Percentiles rank a stretch among this genome's conserved stretches.
phyloP scores from a whole-genome alignment of 2,888 invertebrate genomes.

The Tribolium freemani region DNA sequence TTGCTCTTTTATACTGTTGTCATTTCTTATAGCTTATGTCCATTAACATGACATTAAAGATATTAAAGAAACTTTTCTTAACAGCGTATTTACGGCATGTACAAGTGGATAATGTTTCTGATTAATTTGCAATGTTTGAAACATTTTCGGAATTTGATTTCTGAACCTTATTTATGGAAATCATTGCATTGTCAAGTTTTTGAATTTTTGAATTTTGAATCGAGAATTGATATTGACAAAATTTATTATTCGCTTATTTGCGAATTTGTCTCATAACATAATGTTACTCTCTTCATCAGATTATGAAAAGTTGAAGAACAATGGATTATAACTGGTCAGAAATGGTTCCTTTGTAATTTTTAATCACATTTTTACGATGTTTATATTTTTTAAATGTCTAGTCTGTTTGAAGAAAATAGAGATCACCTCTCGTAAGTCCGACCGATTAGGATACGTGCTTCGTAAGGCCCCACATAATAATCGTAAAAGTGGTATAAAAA shows the following conservation, averaged over 20 bases:
- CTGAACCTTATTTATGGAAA: too few relatives aligned
- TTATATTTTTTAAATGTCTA: not conserved
- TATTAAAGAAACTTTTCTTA: not conserved
- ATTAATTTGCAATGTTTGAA: not conserved
- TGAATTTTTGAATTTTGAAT: too few relatives aligned
- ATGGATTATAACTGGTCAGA: too few relatives aligned
- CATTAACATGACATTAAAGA: not conserved
- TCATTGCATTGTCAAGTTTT: too few relatives aligned
- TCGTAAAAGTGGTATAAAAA: constrained; percentile 49
- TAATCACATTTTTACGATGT: too few relatives aligned
- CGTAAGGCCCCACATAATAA: constrained; percentile 43
- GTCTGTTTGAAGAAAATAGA: not conserved
- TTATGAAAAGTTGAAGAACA: too few relatives aligned
- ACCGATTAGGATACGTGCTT: constrained; percentile 1
- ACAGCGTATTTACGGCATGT: not conserved
- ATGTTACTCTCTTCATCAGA: too few relatives aligned
- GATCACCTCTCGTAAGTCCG: not conserved
- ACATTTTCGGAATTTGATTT: not conserved
- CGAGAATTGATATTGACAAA: too few relatives aligned
- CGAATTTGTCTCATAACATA: too few relatives aligned
- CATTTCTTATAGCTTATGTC: not conserved
- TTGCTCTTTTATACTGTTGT: not conserved
- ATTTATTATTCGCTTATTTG: too few relatives aligned
- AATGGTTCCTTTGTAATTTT: too few relatives aligned
- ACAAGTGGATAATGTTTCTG: not conserved